phyloP scores from a whole-genome alignment of 1,140 invertebrate genomes.

The Drosophila nikananu region DNA sequence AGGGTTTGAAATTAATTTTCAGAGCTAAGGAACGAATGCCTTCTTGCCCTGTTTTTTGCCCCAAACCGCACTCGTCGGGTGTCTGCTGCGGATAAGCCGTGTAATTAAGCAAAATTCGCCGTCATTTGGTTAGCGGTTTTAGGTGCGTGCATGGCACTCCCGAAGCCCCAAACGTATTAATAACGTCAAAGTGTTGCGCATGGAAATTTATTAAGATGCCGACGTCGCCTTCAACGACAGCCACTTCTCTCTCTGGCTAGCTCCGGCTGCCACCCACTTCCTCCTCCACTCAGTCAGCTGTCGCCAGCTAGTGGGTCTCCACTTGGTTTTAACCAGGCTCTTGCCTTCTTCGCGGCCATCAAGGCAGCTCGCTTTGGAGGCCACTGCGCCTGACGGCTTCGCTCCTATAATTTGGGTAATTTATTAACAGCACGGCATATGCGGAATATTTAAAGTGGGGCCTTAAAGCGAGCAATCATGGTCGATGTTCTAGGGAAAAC shows the following conservation, averaged over 20 bases:
- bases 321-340: constrained; percentile 50
- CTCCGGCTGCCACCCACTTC: neutral
- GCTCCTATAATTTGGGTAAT: constrained; percentile 70
- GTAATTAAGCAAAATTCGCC: constrained; percentile 53
- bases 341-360: neutral
- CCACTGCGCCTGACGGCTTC: constrained; percentile 31
- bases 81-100: constrained; percentile 41
- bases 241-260: constrained; percentile 11
- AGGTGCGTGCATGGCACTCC: constrained; percentile 50
- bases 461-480: neutral
- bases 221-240: constrained; percentile 42
- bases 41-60: neutral
- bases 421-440: constrained; percentile 62
- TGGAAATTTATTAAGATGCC: constrained; percentile 80
- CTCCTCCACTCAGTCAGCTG: constrained; percentile 27
- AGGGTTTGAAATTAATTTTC: constrained; percentile 61
- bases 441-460: constrained; percentile 51
- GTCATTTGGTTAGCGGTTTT: constrained; percentile 63
- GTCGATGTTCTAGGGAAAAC: neutral
- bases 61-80: constrained; percentile 36
- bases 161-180: constrained; percentile 61
- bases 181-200: constrained; percentile 77
- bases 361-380: constrained; percentile 5
- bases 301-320: constrained; percentile 20
- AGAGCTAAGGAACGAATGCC: constrained; percentile 5